phyloP scores from a whole-genome alignment of 92 coral and sea anemone species.

The Isaurus tuberculatus region DNA sequence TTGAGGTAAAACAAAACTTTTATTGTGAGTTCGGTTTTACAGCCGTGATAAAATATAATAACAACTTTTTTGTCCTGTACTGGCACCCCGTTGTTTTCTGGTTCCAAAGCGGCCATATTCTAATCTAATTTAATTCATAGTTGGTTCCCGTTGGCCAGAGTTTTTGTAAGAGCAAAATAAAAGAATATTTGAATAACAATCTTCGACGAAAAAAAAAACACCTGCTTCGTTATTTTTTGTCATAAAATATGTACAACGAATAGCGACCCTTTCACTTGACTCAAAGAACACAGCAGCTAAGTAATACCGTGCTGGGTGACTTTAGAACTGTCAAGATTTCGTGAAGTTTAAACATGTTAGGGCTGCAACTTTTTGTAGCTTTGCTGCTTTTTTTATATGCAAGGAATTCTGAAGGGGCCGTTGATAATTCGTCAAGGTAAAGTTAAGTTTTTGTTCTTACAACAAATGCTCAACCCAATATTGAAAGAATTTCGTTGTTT shows the following conservation, averaged over 20 bases:
- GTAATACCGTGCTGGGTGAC: constrained; percentile 33
- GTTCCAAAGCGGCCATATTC: constrained; percentile 22
- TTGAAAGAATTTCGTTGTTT: neutral
- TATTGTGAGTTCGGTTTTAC: constrained; percentile 24
- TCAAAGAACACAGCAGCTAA: neutral
- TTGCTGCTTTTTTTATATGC: neutral
- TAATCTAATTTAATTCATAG: constrained; percentile 34
- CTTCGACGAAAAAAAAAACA: constrained; percentile 23
- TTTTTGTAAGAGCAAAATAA: constrained; percentile 8
- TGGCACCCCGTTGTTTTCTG: constrained; percentile 37
- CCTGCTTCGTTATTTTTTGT: constrained; percentile 11
- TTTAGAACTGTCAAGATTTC: constrained; percentile 19
- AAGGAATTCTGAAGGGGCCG: neutral
- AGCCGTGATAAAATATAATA: neutral
- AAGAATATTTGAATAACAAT: constrained; percentile 31
- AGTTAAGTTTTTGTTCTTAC: neutral
- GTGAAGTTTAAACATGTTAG: neutral
- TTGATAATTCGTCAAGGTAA: constrained; percentile 14
- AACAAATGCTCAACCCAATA: neutral
- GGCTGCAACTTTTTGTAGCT: neutral
- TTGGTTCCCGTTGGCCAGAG: constrained; percentile 28
- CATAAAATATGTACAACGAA: constrained; percentile 39
- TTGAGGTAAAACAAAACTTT: constrained; percentile 21
- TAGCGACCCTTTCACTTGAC: constrained; percentile 13
- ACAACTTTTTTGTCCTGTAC: constrained; percentile 9